Evolutionary conservation across 2,888 invertebrate genomes (phyloP).

Genomic region (Drosophila tripunctata): DNA sequence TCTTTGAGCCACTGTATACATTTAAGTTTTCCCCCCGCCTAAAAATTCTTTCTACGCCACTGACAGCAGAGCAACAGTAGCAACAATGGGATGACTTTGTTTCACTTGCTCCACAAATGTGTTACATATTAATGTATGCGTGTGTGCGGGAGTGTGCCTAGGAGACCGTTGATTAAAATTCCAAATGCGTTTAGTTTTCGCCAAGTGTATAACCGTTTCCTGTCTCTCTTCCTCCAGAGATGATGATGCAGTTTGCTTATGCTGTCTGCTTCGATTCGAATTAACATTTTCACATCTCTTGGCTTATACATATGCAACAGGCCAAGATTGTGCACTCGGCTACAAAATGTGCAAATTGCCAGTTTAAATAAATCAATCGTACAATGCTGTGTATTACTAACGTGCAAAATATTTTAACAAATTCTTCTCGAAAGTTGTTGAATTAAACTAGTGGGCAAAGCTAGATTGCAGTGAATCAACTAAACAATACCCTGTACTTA

Average conservation of each 20-base stretch:
- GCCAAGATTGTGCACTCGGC: neutral
- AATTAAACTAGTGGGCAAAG: too few relatives aligned
- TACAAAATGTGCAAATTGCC: slow-evolving; percentile 38
- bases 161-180: slow-evolving; percentile 24
- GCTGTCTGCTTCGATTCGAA: slow-evolving; percentile 35
- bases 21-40: too few relatives aligned
- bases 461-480: too few relatives aligned
- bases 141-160: neutral
- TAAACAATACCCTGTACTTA: too few relatives aligned
- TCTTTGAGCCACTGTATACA: too few relatives aligned
- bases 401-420: slow-evolving; percentile 29
- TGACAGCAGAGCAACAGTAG: slow-evolving; percentile 16
- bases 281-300: slow-evolving; percentile 31
- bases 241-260: slow-evolving; percentile 18
- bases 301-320: slow-evolving; percentile 63
- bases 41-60: too few relatives aligned
- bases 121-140: slow-evolving; percentile 3
- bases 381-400: too few relatives aligned
- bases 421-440: neutral
- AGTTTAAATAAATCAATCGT: slow-evolving; percentile 14
- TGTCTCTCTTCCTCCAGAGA: neutral
- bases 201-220: slow-evolving; percentile 16
- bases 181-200: slow-evolving; percentile 2
- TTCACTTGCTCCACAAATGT: slow-evolving; percentile 14
- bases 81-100: slow-evolving; percentile 51